phyloP scores from a whole-genome alignment of 1,140 invertebrate species.

The Procambarus virginalis region DNA sequence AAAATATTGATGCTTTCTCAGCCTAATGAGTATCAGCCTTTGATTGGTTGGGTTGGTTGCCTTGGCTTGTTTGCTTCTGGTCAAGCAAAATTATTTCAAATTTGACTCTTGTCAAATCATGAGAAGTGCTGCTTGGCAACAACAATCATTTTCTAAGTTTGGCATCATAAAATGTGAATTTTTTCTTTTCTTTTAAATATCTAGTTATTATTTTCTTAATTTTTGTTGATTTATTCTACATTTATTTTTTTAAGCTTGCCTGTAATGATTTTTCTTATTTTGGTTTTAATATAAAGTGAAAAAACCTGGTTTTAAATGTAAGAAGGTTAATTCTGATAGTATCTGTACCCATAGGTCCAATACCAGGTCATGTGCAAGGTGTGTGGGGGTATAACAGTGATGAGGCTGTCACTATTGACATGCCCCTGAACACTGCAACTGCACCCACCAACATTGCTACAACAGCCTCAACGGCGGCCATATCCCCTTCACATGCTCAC shows the following conservation, averaged over 20 bases:
- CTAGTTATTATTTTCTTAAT: background rate
- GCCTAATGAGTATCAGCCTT: too few relatives aligned
- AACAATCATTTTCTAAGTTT: too few relatives aligned
- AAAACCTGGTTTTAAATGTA: background rate
- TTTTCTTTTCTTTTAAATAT: constrained; percentile 5
- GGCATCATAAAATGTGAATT: background rate
- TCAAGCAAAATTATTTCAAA: too few relatives aligned
- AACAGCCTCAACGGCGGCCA: background rate
- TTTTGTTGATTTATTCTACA: background rate
- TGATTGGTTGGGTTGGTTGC: too few relatives aligned
- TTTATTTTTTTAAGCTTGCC: background rate
- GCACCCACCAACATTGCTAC: constrained; percentile 5
- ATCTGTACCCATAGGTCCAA: constrained; percentile 45
- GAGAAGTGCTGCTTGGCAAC: too few relatives aligned
- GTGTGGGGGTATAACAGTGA: constrained; percentile 44
- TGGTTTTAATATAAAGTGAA: background rate
- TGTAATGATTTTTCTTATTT: background rate
- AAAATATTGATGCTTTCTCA: too few relatives aligned
- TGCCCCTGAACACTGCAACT: constrained; percentile 13
- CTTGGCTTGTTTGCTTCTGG: too few relatives aligned
- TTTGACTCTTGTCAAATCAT: too few relatives aligned
- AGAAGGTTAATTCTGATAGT: constrained; percentile 22
- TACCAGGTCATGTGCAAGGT: constrained; percentile 45
- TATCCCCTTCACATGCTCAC: background rate
- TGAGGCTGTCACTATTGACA: constrained; percentile 30